Evolutionary conservation across 2,113 vertebrate species (phyloP), one percentile per base, ranked within the genome.

Genomic region (Crotalus tigris): DNA sequence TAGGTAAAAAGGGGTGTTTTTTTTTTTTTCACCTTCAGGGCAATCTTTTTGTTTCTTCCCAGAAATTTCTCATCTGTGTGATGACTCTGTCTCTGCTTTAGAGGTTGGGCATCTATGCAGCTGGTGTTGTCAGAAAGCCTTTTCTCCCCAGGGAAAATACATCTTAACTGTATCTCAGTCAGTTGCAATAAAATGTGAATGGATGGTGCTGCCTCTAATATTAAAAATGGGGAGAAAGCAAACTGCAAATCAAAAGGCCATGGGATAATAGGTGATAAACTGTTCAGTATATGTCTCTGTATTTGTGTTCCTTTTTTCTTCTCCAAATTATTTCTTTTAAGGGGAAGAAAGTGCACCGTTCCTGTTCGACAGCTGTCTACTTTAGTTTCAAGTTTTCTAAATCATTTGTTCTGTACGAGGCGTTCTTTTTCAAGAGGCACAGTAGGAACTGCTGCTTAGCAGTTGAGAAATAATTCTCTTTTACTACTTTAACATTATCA

Each of bases 61-160:
- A 93, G 96, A 96, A 93, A 94, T 95, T 97, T 95, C 95, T 97
- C 97, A 98, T 97, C 97, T 97, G 97, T 96, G 96, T 95, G n/a
- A 64, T 91, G 94, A 21, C 95, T 95, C 93, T 94, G 94, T 95
- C 95, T 94, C 87, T 97, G 96, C 95, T 97, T 95, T 92, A 39
- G 94, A 93, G 97, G 97, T 95, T 95, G 91, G 85, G 87, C 91
- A 94, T 89, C 94, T 93, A 49, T 93, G 93, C 93, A 95, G 92
- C 54, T 92, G 85, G 69, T 96, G 95, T 94, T 96, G 95, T 94
- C 92, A 96, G 94, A 85, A 94, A 92, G n/a, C 26, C 44, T 94
- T 61, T 95, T 96, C 97, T 81, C 95, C 96, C 95, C 94, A 91
- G 96, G 95, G 94, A 96, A 94, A 64, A 5, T 44, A 89, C 55